Evolutionary conservation across 2,888 invertebrate genomes (phyloP), one percentile per base, ranked within the genome.

Genomic region (Epinotia bilunana): DNA sequence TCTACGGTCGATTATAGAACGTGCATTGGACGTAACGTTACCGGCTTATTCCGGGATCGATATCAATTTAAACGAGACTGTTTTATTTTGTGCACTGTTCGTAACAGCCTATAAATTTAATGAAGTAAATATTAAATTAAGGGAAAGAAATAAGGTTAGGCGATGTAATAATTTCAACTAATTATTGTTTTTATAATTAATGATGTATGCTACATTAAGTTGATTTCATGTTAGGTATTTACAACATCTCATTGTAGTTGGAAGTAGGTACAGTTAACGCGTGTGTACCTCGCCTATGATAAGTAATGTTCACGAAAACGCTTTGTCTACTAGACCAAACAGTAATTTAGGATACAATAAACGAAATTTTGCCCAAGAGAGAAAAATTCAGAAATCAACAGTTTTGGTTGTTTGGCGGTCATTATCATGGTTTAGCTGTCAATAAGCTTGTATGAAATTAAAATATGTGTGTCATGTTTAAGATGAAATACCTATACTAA

Each of bases 1-100:
- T 18, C 33, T 64, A 74, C 20, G 33, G 46, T 49, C 49, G 57
- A 43, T 63, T 62, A 68, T 39, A 20, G 23, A 63, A 69, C 46
- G 20, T 49, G 28, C 62, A 62, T 46, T 53, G 43, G 43, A 68
- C 18, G 20, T 20, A 39, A n/a, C 11, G 3, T 64, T 69, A 73
- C 61, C 68, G 11, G 62, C 18, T 62, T 62, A 28, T n/a, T 49
- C 61, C 73, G 43, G 20, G 18, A 28, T 18, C 33, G 62, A 62
- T 71, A 43, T 16, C 5, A 18, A 20, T 43, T 46, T 16, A 11
- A 49, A 64, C 28, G 9, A 43, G 28, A 49, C 49, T 49, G 23
- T 28, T 64, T 16, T 49, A 49, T 18, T 43, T 20, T 11, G 7
- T 18, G n/a, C n/a, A 20, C 18, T 7, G 9, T 20, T 57, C 1